These are phyloP conservation scores for Sorex maritimensis DNA, from an alignment of 2,797 vertebrate species.

Conservation along the genomic window DNA sequence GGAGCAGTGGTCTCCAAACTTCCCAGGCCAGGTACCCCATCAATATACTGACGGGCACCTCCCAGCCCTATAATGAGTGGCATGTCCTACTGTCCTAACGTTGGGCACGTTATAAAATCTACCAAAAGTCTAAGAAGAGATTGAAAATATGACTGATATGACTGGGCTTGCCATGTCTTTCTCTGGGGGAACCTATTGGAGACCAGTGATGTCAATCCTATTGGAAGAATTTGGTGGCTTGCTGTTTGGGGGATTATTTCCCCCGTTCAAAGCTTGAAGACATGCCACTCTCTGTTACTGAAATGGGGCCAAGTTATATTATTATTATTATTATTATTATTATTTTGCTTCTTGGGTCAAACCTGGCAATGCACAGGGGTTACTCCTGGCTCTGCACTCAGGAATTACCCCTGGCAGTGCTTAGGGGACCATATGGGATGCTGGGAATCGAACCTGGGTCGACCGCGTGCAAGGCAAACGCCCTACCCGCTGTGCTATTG, in stretches of 20 bases:
- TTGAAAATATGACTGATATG: neutral
- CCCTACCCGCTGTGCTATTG: too few species aligned
- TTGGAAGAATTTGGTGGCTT: neutral
- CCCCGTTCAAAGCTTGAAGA: neutral
- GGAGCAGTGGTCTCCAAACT: neutral
- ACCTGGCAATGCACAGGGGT: too few species aligned
- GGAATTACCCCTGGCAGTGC: too few species aligned
- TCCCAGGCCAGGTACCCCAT: neutral
- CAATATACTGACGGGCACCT: neutral
- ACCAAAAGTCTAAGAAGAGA: neutral
- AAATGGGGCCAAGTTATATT: neutral
- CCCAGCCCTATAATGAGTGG: neutral
- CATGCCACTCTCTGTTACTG: neutral
- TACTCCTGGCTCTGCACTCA: too few species aligned
- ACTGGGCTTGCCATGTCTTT: neutral
- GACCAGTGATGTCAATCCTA: neutral
- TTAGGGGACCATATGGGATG: too few species aligned
- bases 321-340: too few species aligned
- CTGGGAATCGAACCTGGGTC: too few species aligned
- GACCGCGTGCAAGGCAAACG: too few species aligned
- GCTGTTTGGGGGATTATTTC: neutral
- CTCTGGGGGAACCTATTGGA: neutral
- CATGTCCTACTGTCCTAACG: neutral
- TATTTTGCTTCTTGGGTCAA: too few species aligned
- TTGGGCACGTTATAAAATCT: neutral